A percentile compares a stretch with the other conserved stretches of the same genome.
These are phyloP conservation scores for Helostoma temminkii DNA, from an alignment of 2,797 vertebrate genomes.

Conservation along the genomic window DNA sequence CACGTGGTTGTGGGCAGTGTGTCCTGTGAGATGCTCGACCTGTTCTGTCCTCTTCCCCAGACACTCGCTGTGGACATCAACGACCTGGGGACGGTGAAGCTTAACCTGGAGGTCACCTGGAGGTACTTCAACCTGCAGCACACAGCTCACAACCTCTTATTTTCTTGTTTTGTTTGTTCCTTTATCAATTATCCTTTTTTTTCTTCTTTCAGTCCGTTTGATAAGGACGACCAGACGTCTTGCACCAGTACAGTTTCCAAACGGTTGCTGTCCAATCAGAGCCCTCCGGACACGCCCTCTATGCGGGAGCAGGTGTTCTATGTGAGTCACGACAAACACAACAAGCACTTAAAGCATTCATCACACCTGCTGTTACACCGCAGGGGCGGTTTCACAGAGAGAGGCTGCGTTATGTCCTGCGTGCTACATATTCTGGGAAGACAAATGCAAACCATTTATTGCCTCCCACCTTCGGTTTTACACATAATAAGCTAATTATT, in stretches of 20 bases:
- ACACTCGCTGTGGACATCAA: constrained; percentile 99
- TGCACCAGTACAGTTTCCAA: constrained; percentile 94
- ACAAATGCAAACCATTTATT: too few relatives aligned
- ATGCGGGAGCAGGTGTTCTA: constrained; percentile 99
- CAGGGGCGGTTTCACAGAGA: constrained; percentile 1
- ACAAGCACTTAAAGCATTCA: constrained; percentile 2
- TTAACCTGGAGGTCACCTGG: constrained; percentile 98
- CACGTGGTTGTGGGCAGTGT: constrained; percentile 97
- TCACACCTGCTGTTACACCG: constrained; percentile 6
- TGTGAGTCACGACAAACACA: constrained; percentile 84
- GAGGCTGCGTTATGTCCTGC: not conserved
- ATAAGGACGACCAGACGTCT: constrained; percentile 95
- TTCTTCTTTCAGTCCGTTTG: constrained; percentile 90
- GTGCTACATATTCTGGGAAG: too few relatives aligned
- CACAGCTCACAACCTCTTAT: not conserved
- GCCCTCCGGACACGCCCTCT: constrained; percentile 96
- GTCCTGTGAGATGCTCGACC: constrained; percentile 97
- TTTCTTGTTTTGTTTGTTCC: too few relatives aligned
- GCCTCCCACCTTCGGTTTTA: too few relatives aligned
- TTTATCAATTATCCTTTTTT: not conserved
- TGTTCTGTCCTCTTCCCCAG: constrained; percentile 95
- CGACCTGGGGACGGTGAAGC: constrained; percentile 96
- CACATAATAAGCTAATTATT: too few relatives aligned
- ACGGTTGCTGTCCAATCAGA: constrained; percentile 97
- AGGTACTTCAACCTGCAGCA: constrained; percentile 83